phyloP scores from a whole-genome alignment of 2,113 vertebrate species.

The Raja brachyura region DNA sequence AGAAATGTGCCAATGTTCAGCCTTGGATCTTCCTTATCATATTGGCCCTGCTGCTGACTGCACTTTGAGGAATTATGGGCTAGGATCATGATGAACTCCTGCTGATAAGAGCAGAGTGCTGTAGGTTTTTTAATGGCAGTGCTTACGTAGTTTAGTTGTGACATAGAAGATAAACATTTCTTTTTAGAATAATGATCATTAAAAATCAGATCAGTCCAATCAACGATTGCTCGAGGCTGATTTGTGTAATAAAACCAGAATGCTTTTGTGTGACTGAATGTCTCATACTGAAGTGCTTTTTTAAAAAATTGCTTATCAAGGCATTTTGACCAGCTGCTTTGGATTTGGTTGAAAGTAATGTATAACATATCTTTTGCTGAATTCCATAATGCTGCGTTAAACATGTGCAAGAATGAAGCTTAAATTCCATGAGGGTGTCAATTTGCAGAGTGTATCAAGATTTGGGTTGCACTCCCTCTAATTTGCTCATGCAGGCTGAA shows the following conservation, averaged over 20 bases:
- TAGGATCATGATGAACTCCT: neutral
- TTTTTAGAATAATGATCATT: neutral
- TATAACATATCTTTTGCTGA: neutral
- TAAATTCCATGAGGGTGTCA: neutral
- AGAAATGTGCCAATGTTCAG: conserved; percentile 13
- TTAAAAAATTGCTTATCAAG: neutral
- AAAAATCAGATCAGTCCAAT: neutral
- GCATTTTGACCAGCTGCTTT: neutral
- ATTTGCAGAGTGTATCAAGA: neutral
- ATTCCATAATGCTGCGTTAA: neutral
- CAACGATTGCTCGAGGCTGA: neutral
- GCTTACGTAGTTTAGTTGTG: neutral
- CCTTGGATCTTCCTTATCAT: conserved; percentile 28
- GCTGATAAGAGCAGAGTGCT: conserved; percentile 1
- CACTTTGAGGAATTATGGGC: conserved; percentile 8
- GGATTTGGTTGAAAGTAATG: neutral
- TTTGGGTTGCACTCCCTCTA: neutral
- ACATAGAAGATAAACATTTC: neutral
- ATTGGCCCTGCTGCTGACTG: conserved; percentile 12
- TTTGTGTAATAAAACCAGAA: neutral
- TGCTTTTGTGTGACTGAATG: neutral
- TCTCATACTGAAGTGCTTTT: neutral
- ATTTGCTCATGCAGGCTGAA: neutral
- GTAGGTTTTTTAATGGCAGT: neutral
- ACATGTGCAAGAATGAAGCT: neutral